Base-by-base conservation (phyloP, 23 tunicate species). In the Trididemnum clinides region DNA sequence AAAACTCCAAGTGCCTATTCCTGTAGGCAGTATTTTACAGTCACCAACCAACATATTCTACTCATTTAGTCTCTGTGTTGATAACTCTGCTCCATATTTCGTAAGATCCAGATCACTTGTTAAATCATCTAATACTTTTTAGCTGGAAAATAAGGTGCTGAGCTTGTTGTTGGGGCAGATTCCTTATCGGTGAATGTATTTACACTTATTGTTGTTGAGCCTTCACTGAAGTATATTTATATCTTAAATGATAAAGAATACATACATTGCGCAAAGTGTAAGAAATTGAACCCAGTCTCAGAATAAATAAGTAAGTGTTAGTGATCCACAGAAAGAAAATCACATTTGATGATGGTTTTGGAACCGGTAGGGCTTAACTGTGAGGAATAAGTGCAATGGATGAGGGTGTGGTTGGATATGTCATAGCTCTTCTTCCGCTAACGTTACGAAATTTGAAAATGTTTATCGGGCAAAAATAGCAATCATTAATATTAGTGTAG, bases 311-410 rank as follows among this genome's bases (percentile, higher is more conserved):
- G n/a, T n/a, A n/a, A n/a, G n/a, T n/a, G n/a, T n/a, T n/a, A n/a
- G n/a, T n/a, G n/a, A n/a, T n/a, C n/a, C n/a, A n/a, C n/a, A n/a
- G n/a, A n/a, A n/a, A n/a, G n/a, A 50, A 29, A 78, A 65, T 78
- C 39, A 51, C 83, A 78, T 78, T 78, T 78, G 34, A 51, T 51
- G 65, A 15, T 78, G 83, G 83, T 65, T 34, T 78, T 51, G 83
- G 83, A 50, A 78, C 66, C 36, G 66, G 50, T 78, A 78, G 51
- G 66, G 66, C 35, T 51, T 28, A 34, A 78, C 37, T 51, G 66
- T 78, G 66, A 78, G 83, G 38, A 78, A 78, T 66, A 51, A 66
- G 66, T 78, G 66, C 65, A 78, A 78, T 78, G 66, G 65, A 78
- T 51, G 83, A 78, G 65, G 66, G 83, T 78, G 28, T 78, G 28